phyloP scores from a whole-genome alignment of 2,888 invertebrate species.

The Imbricaverruca yamaguchii region DNA sequence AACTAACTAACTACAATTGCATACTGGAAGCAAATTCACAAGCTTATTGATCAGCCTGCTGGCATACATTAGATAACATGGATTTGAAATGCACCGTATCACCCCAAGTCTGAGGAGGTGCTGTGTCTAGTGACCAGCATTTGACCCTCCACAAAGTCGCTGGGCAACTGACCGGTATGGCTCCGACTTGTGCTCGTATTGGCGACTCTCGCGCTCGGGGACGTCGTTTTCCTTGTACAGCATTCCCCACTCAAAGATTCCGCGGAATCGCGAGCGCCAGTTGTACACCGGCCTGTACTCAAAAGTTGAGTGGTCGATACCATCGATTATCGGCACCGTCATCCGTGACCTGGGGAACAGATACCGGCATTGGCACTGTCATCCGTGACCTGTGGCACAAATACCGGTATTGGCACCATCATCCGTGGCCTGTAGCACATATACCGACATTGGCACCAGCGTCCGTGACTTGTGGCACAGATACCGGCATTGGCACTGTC shows the following conservation, averaged over 20 bases:
- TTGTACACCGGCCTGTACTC: conserved; percentile 91
- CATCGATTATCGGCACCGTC: conserved; percentile 97
- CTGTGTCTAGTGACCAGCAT: too few relatives aligned
- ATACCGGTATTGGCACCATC: conserved; percentile 74
- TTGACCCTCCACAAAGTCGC: too few relatives aligned
- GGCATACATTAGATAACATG: too few relatives aligned
- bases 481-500: too few relatives aligned
- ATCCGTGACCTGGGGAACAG: conserved; percentile 59
- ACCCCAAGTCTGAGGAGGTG: too few relatives aligned
- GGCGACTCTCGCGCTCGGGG: conserved; percentile 68
- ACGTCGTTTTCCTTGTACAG: conserved; percentile 96
- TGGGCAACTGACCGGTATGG: conserved; percentile 64
- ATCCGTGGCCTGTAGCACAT: conserved; percentile 59
- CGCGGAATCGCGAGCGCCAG: conserved; percentile 76
- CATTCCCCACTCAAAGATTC: conserved; percentile 99
- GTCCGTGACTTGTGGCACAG: conserved; percentile 59
- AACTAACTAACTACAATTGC: too few relatives aligned
- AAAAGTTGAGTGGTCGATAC: conserved; percentile 89
- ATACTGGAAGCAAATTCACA: too few relatives aligned
- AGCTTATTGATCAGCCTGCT: too few relatives aligned
- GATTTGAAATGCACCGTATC: too few relatives aligned
- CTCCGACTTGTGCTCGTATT: conserved; percentile 73
- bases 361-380: conserved; percentile 74
- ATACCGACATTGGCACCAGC: conserved; percentile 74
- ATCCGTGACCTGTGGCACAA: conserved; percentile 59